Percentiles rank a stretch among this genome's conserved stretches.
phyloP scores from a whole-genome alignment of 2,797 vertebrate genomes.

The Pseudochirops cupreus region DNA sequence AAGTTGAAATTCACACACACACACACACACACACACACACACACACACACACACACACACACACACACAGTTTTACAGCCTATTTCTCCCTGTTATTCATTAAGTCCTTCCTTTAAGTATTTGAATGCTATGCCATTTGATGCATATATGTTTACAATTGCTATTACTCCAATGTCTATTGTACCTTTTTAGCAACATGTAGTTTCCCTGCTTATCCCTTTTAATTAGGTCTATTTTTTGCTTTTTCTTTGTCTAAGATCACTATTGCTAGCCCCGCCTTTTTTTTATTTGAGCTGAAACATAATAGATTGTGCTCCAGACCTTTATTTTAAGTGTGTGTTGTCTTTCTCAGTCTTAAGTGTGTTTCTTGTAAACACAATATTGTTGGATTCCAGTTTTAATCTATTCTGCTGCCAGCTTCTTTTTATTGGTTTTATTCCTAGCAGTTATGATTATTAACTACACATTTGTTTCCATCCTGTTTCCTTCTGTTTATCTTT shows the following conservation, averaged over 20 bases:
- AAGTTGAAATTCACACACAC: not conserved
- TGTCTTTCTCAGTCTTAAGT: too few relatives aligned
- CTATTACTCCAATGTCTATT: not conserved
- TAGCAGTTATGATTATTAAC: not conserved
- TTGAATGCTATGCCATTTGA: not conserved
- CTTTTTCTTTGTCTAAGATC: not conserved
- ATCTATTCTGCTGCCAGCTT: too few relatives aligned
- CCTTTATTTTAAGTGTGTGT: not conserved
- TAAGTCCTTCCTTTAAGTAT: not conserved
- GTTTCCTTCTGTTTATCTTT: not conserved
- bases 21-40: too few relatives aligned
- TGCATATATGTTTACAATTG: not conserved
- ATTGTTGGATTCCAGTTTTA: too few relatives aligned
- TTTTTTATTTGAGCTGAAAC: not conserved
- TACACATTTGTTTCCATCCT: not conserved
- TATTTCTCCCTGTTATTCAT: not conserved
- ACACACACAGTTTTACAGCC: not conserved
- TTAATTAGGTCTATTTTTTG: not conserved
- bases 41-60: fast-evolving
- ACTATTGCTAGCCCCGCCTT: too few relatives aligned
- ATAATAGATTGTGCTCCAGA: too few relatives aligned
- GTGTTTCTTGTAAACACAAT: too few relatives aligned
- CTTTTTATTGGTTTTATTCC: not conserved
- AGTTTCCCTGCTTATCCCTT: not conserved
- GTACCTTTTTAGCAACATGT: not conserved